Percentiles rank a stretch among this genome's conserved stretches.
Evolutionary conservation across 2,113 vertebrate genomes (phyloP).

Genomic region (Odobenus rosmarus): DNA sequence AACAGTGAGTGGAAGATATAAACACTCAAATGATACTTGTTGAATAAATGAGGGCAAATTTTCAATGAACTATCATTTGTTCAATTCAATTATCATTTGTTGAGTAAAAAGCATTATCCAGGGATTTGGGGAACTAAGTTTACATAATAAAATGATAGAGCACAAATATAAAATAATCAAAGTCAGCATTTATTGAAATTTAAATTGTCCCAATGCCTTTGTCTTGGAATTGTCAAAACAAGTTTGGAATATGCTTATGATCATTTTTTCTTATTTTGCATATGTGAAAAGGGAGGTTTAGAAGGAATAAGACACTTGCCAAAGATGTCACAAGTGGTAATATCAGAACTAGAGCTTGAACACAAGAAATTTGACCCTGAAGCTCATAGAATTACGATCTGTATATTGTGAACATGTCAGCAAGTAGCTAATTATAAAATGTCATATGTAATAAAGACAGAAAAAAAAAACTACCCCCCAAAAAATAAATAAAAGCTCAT

Average conservation of each 20-base stretch:
- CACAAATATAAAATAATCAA: neutral
- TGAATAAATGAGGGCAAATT: neutral
- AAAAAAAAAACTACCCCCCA: neutral
- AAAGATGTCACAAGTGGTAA: neutral
- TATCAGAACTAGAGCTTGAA: neutral
- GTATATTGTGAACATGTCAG: neutral
- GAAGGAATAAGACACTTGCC: neutral
- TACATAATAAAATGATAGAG: neutral
- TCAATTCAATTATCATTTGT: neutral
- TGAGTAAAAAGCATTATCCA: neutral
- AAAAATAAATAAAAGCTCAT: neutral
- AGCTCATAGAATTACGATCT: neutral
- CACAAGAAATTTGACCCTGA: neutral
- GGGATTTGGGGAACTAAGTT: neutral
- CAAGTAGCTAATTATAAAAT: neutral
- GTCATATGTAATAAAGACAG: neutral
- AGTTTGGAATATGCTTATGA: neutral
- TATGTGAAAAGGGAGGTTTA: neutral
- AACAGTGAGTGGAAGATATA: neutral
- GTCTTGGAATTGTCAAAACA: neutral
- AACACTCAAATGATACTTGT: neutral
- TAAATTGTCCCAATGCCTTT: neutral
- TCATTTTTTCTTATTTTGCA: neutral
- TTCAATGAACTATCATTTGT: neutral
- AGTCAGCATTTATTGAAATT: neutral